phyloP scores from a whole-genome alignment of 2,113 vertebrate species.

The Gallinago media region DNA sequence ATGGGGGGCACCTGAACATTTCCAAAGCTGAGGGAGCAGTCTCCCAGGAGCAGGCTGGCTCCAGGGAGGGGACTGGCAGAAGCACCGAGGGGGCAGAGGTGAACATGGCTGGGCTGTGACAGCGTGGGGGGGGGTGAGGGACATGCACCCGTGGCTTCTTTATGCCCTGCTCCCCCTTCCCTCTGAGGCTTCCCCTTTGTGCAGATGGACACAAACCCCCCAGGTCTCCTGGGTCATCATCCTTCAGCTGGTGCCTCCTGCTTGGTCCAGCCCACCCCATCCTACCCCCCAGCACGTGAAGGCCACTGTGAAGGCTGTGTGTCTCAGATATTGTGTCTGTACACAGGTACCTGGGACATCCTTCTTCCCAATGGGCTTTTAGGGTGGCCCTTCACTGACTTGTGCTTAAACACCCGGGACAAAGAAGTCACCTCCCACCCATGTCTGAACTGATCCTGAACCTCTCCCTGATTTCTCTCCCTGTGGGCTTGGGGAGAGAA shows the following conservation, averaged over 20 bases:
- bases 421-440: background rate
- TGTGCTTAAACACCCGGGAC: background rate
- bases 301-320: accelerated
- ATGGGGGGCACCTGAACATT: background rate
- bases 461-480: background rate
- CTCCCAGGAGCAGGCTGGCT: background rate
- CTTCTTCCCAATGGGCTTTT: background rate
- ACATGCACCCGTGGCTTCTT: accelerated
- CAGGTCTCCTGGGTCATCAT: background rate
- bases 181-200: accelerated
- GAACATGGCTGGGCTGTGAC: background rate
- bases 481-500: background rate
- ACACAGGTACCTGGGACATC: background rate
- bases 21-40: background rate
- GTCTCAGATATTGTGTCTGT: background rate
- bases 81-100: accelerated
- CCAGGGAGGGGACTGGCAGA: background rate
- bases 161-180: background rate
- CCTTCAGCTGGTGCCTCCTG: background rate
- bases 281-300: accelerated
- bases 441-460: accelerated
- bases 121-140: accelerated
- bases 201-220: background rate
- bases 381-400: no score
- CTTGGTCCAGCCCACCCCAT: background rate